Evolutionary conservation across 2,797 vertebrate species (phyloP).

Genomic region (Alcedo quadribrachys): DNA sequence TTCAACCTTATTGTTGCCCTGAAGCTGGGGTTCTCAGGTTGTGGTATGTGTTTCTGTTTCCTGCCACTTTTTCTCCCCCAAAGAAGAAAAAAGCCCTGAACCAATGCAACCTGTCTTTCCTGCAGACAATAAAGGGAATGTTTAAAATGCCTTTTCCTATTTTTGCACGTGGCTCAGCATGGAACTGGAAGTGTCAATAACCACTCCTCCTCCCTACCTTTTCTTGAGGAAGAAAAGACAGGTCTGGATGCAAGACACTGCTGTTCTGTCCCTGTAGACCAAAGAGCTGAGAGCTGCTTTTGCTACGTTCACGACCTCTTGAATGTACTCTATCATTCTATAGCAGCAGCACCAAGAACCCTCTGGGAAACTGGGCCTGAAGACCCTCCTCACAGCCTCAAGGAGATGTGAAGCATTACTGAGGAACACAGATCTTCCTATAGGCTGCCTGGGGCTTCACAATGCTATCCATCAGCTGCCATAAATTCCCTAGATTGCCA

Average conservation of each 20-base stretch:
- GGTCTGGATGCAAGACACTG: not conserved
- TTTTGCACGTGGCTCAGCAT: not conserved
- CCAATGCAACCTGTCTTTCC: not conserved
- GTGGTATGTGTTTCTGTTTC: slow-evolving; percentile 13
- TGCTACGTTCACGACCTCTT: not conserved
- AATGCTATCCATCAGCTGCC: not conserved
- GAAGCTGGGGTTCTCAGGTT: slow-evolving; percentile 23
- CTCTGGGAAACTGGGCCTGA: not conserved
- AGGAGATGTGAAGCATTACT: not conserved
- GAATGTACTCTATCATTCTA: not conserved
- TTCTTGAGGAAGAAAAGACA: not conserved
- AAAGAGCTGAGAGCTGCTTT: not conserved
- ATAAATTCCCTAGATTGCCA: not conserved
- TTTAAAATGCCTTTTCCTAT: not conserved
- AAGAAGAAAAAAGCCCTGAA: not conserved
- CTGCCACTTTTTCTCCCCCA: not conserved
- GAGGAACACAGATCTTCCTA: not conserved
- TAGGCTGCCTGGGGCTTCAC: not conserved
- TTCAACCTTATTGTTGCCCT: slow-evolving; percentile 34
- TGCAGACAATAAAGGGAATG: not conserved
- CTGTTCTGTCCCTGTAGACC: not conserved
- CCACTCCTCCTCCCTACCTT: not conserved
- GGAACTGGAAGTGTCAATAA: not conserved
- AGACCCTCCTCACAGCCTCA: not conserved
- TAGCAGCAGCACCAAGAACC: not conserved